Evolutionary conservation across 2,888 invertebrate genomes (phyloP), one percentile per base, ranked within the genome.

Genomic region (Thymelicus sylvestris): DNA sequence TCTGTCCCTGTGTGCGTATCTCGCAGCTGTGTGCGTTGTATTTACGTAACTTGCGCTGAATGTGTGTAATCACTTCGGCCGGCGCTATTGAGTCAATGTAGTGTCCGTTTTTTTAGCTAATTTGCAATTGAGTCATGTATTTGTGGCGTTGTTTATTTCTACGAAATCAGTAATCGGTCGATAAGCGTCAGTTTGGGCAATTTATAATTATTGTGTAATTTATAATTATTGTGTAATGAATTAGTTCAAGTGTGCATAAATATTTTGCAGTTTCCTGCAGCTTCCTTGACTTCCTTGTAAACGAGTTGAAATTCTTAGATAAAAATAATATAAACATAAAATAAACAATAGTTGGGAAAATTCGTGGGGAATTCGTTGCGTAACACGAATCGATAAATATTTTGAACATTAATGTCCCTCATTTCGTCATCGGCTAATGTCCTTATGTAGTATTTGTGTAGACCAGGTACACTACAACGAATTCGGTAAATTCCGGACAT

Each of bases 101-200:
- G 85, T 85, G 87, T 87, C 87, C 85, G 84, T 87, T 89, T 90
- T 93, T 89, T 92, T 86, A 87, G 85, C 86, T 88, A 88, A 90
- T 89, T 91, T 81, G 77, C 81, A 78, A 88, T 92, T 93, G 93
- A 92, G 88, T 93, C 93, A 93, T 91, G 82, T 88, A 86, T 91
- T 91, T 86, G 84, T 81, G 75, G 80, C 77, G 78, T 83, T 84
- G 86, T 83, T 81, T 79, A 78, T 77, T 83, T 86, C 82, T 75
- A 79, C 78, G 84, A 84, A 85, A 80, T 81, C 77, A 76, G 77
- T 83, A 82, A 85, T 85, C 80, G 80, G 81, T 82, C 81, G 88
- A 88, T 87, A 88, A 82, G 80, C 77, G 78, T 76, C 73, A 69
- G 75, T 82, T 83, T 83, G 75, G 76, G 78, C 75, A 81, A 83